Conservation (phyloP, 2,888 invertebrate species). For the Busseola fusca region DNA sequence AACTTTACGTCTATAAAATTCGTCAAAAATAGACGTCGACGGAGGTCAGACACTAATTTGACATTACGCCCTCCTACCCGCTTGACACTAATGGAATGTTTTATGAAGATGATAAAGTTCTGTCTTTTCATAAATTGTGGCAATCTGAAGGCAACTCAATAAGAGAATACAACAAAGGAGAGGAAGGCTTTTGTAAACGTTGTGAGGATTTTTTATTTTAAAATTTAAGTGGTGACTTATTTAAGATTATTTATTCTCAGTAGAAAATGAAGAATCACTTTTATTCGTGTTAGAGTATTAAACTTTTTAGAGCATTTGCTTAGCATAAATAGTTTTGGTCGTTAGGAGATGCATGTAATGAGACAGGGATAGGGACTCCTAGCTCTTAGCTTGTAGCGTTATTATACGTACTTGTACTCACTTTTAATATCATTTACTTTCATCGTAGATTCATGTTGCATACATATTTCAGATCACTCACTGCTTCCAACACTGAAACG, state of each 20-base stretch:
- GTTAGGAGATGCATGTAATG: too few species aligned
- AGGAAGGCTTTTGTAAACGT: conserved; percentile 28
- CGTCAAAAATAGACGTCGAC: conserved; percentile 56
- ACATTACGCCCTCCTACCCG: conserved; percentile 59
- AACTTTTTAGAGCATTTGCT: background rate
- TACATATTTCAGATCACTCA: too few species aligned
- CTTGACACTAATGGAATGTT: conserved; percentile 67
- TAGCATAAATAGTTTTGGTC: background rate
- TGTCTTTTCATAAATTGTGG: conserved; percentile 55
- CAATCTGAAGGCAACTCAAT: conserved; percentile 56
- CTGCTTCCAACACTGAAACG: too few species aligned
- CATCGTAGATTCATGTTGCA: too few species aligned
- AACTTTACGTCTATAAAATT: conserved; percentile 41
- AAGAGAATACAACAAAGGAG: conserved; percentile 43
- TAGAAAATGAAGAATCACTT: conserved; percentile 9
- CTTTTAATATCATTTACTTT: too few species aligned
- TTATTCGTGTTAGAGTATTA: background rate
- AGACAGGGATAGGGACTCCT: too few species aligned
- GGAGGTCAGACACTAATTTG: conserved; percentile 69
- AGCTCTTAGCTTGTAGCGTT: too few species aligned
- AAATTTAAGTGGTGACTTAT: conserved; percentile 21
- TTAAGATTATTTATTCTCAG: conserved; percentile 17
- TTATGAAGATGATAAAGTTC: conserved; percentile 63
- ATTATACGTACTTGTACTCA: too few species aligned
- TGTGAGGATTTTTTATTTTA: conserved; percentile 35